Conservation (phyloP, 2,797 vertebrate species). For the Phataginus tricuspis region DNA sequence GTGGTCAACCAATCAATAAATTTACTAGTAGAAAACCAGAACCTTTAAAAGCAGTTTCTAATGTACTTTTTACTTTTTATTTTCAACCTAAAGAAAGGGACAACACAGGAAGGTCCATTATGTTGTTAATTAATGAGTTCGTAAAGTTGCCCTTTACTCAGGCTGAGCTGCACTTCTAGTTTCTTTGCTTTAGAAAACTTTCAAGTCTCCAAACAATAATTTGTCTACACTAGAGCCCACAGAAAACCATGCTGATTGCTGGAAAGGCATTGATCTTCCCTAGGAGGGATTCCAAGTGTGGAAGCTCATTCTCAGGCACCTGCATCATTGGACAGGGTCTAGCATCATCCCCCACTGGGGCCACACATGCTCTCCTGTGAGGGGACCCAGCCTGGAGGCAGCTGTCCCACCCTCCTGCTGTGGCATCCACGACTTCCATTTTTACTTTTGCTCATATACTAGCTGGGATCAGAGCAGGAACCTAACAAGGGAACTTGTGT, state of each 20-base stretch:
- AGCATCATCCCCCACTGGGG: background rate
- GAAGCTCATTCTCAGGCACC: background rate
- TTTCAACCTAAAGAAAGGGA: background rate
- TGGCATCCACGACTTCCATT: background rate
- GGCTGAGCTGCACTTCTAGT: background rate
- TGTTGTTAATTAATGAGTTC: background rate
- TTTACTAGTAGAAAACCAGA: background rate
- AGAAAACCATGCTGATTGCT: background rate
- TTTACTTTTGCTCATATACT: background rate
- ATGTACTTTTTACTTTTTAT: slow-evolving; percentile 8
- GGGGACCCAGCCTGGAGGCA: background rate
- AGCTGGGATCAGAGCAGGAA: background rate
- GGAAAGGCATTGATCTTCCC: background rate
- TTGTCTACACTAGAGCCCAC: background rate
- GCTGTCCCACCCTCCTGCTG: too few species aligned
- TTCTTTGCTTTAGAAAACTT: background rate
- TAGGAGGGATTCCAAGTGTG: background rate
- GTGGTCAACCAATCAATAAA: background rate
- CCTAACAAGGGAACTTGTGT: background rate
- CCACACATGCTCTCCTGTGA: fast-evolving
- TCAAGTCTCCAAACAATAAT: background rate
- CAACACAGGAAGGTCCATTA: background rate
- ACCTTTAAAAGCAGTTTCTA: background rate
- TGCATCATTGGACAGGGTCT: background rate
- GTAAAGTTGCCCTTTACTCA: background rate